Percentiles rank a stretch among this genome's conserved stretches.
These are phyloP conservation scores for Dynastes grantii DNA, from an alignment of 2,888 invertebrate genomes.

Conservation along the genomic window DNA sequence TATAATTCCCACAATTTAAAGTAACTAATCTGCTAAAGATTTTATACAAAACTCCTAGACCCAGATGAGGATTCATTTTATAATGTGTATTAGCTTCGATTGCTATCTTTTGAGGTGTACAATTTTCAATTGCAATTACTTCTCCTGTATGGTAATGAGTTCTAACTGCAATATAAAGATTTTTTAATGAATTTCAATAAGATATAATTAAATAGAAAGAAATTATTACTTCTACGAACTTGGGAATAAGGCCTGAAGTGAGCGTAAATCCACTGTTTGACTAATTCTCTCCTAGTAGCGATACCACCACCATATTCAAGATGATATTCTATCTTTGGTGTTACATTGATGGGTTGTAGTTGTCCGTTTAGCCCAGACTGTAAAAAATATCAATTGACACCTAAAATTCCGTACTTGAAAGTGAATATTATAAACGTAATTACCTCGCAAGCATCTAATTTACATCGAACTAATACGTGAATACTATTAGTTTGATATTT, in stretches of 20 bases:
- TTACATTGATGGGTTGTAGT: slow-evolving; percentile 61
- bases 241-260: slow-evolving; percentile 65
- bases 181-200: neutral
- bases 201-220: neutral
- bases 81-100: slow-evolving; percentile 62
- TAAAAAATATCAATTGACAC: neutral
- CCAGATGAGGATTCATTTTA: slow-evolving; percentile 61
- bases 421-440: neutral
- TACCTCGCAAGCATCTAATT: slow-evolving; percentile 65
- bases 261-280: slow-evolving; percentile 64
- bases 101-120: slow-evolving; percentile 62
- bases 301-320: slow-evolving; percentile 63
- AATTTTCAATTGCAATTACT: slow-evolving; percentile 62
- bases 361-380: slow-evolving; percentile 53
- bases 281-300: slow-evolving; percentile 62
- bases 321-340: slow-evolving; percentile 66
- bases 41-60: slow-evolving; percentile 62
- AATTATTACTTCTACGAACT: slow-evolving; percentile 63
- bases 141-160: slow-evolving; percentile 58
- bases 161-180: slow-evolving; percentile 58
- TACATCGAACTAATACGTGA: slow-evolving; percentile 63
- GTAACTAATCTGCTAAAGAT: slow-evolving; percentile 59
- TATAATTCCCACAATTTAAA: slow-evolving; percentile 62
- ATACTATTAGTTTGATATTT: slow-evolving; percentile 60
- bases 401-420: too few species aligned